Conservation (phyloP, 2,888 invertebrate genomes). For the Melinopterus prodromus region DNA sequence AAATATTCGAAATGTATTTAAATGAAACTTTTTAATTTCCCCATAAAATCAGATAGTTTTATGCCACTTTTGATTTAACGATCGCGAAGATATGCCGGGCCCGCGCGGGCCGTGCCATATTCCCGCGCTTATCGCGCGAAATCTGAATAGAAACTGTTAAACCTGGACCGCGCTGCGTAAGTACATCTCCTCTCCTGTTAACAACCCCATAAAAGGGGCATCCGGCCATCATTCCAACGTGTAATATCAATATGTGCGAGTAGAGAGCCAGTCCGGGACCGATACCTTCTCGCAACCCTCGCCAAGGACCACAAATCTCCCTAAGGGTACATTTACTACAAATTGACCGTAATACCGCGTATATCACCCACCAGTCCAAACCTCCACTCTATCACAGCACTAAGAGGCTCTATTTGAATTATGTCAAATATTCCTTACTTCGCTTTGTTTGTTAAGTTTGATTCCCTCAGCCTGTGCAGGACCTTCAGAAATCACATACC, state of each 20-base stretch:
- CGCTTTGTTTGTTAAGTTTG: too few species aligned
- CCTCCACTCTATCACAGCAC: neutral
- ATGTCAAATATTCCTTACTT: too few species aligned
- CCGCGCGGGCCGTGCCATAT: conserved; percentile 46
- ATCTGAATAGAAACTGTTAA: conserved; percentile 50
- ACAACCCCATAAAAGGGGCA: conserved; percentile 48
- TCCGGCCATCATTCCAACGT: conserved; percentile 39
- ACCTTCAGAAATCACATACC: too few species aligned
- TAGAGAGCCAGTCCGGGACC: conserved; percentile 19
- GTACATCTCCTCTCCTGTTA: conserved; percentile 51
- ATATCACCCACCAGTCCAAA: neutral
- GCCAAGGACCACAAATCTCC: conserved; percentile 13
- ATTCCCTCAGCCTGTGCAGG: too few species aligned
- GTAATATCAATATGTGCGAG: conserved; percentile 44
- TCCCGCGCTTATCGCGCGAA: conserved; percentile 46
- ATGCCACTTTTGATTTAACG: conserved; percentile 57
- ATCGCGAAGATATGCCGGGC: conserved; percentile 44
- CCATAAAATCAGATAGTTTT: conserved; percentile 59
- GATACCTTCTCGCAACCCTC: neutral
- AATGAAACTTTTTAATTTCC: conserved; percentile 59
- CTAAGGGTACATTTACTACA: conserved; percentile 16
- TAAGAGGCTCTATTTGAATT: too few species aligned
- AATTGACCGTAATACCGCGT: conserved; percentile 16
- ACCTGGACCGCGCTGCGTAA: conserved; percentile 46
- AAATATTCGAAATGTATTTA: conserved; percentile 59